These are phyloP conservation scores for Odontomachus brunneus DNA, from an alignment of 1,140 invertebrate genomes.

Conservation along the genomic window DNA sequence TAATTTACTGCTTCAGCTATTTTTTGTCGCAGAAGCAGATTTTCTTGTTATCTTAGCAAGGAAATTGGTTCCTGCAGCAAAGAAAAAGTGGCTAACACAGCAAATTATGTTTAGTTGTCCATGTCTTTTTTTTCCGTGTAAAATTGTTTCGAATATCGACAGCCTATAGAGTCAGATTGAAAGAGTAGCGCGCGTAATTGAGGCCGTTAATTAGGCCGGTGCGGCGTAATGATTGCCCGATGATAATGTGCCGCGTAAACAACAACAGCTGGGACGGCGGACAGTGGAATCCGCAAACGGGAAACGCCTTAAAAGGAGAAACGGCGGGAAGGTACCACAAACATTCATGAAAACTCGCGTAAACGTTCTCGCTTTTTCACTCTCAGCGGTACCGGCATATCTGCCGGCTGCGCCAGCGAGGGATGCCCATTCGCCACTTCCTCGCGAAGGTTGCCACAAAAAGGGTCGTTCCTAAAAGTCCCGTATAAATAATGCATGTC, in stretches of 20 bases:
- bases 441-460: not conserved
- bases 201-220: constrained; percentile 8
- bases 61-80: no score
- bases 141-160: no score
- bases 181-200: constrained; percentile 11
- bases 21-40: no score
- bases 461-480: not conserved
- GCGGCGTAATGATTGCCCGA: constrained; percentile 22
- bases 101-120: no score
- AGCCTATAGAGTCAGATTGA: not conserved
- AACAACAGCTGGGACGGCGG: constrained; percentile 13
- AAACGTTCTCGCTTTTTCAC: constrained; percentile 34
- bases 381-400: not conserved
- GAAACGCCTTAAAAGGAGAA: constrained; percentile 23
- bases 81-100: no score
- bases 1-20: no score
- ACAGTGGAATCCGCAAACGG: not conserved
- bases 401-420: not conserved
- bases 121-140: no score
- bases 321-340: not conserved
- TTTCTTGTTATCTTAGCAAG: no score
- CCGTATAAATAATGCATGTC: constrained; percentile 13
- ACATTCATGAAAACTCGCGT: not conserved
- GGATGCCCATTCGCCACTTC: constrained; percentile 15
- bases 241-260: constrained; percentile 25